Base-by-base conservation (phyloP, 2,888 invertebrate genomes). In the Neoaliturus tenellus region DNA sequence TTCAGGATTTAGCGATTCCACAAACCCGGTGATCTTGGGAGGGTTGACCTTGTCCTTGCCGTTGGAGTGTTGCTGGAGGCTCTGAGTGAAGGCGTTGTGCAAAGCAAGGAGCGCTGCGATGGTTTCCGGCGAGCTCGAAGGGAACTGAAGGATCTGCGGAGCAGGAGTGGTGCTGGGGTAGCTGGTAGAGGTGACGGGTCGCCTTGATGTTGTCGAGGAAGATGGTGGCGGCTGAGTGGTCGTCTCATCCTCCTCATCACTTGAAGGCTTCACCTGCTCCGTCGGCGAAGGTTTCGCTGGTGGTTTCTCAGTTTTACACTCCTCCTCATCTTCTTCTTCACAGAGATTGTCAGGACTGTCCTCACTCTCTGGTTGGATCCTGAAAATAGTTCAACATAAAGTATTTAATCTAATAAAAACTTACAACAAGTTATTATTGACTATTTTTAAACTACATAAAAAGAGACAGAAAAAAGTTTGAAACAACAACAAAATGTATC, bases 191-290 rank as follows among this genome's bases (percentile, higher is more conserved):
- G 83, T 51, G 23, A 80, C 55, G 6, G 73, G 71, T 55, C 80
- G 25, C 23, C 73, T 17, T 1, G 80, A 67, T 25, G 83, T 81
- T 12, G 84, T 82, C 17, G 84, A 48, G 35, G 84, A 39, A 8
- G 41, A 58, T 25, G 28, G 20, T 39, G 78, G 81, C 25, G 75
- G 67, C 31, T 48, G 35, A 39, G 69, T 62, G 12, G 84, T 84
- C 12, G 93, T 90, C 88, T 91, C 88, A 89, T 91, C 87, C 89
- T 92, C 90, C 58, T 82, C 82, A 14, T 44, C 44, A 69, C 69
- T 44, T 33, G 48, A 51, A 2, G 14, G 31, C 33, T 71, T 55
- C 20, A 25, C 73, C 23, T 73, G 71, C 4, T 82, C 73, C 90
- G 71, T 80, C 20, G 80, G 82, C 12, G 39, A 33, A 0, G 41